Conservation (phyloP, 2,113 vertebrate genomes). For the Macaca fascicularis region T2T-MFA8v1.1 NC_088385.1:123846001-123846500, state of each 20-base stretch:
- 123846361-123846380: background rate
- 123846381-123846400: slow-evolving; percentile 25
- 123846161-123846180: background rate
- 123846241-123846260: background rate
- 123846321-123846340: background rate
- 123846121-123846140: background rate
- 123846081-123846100: background rate
- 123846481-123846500: too few relatives aligned
- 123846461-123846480: too few relatives aligned
- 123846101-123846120: slow-evolving; percentile 73
- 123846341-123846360: background rate
- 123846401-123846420: background rate
- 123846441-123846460: too few relatives aligned
- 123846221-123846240: background rate
- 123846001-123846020: slow-evolving; percentile 77
- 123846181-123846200: slow-evolving; percentile 2
- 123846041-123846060: slow-evolving; percentile 69
- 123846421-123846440: background rate
- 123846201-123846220: background rate
- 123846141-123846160: slow-evolving; percentile 50
- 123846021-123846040: slow-evolving; percentile 59
- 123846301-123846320: slow-evolving; percentile 37
- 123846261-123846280: background rate
- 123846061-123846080: slow-evolving; percentile 28
- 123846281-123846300: background rate